A percentile compares a stretch with the other conserved stretches of the same genome.
These are phyloP conservation scores for Cavia porcellus DNA, from an alignment of 2,113 vertebrate species.

Conservation along the genomic window DNA sequence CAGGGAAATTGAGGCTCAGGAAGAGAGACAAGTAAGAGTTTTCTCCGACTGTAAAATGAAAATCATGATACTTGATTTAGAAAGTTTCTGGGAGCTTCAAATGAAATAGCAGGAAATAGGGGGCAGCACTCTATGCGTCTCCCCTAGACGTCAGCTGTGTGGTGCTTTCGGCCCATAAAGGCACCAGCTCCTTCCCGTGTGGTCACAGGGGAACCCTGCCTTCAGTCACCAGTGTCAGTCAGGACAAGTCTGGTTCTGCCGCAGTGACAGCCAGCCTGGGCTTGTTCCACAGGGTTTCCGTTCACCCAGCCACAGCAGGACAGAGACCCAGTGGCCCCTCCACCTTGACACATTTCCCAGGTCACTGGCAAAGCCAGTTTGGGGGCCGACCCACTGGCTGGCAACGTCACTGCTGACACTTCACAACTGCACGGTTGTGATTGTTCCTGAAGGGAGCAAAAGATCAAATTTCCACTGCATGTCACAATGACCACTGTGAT, in stretches of 20 bases:
- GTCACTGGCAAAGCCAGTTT: background rate
- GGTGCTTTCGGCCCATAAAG: background rate
- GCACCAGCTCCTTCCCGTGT: background rate
- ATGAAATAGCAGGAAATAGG: background rate
- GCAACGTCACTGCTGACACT: background rate
- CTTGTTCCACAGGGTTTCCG: background rate
- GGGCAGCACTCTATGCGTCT: background rate
- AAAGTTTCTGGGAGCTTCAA: background rate
- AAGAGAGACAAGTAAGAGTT: background rate
- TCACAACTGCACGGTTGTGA: background rate
- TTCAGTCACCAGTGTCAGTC: background rate
- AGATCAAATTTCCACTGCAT: background rate
- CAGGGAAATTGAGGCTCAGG: background rate
- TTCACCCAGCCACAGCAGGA: background rate
- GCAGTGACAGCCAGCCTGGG: background rate
- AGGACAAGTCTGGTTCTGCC: background rate
- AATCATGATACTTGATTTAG: background rate
- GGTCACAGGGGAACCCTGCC: background rate
- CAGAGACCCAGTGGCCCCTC: background rate
- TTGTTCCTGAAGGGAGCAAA: background rate
- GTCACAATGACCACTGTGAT: background rate
- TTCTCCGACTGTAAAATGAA: background rate
- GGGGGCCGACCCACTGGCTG: background rate
- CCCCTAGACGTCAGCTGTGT: background rate
- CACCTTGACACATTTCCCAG: background rate